Conservation (phyloP, 2,797 vertebrate genomes). For the Eleutherodactylus coqui region DNA sequence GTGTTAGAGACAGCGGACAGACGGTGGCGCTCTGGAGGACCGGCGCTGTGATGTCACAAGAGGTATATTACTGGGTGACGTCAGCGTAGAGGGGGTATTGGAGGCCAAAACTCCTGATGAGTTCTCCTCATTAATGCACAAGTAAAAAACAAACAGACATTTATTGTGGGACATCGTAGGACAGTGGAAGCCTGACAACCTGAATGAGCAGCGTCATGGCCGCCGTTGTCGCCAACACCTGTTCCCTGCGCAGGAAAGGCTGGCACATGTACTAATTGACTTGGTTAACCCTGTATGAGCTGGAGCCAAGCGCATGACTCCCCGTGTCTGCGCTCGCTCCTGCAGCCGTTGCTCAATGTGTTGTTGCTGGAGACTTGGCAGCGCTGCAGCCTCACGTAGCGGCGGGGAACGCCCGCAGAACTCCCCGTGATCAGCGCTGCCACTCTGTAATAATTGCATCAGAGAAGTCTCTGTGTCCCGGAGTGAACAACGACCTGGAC, state of each 20-base stretch:
- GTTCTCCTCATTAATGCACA: too few relatives aligned
- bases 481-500: not conserved
- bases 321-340: slow-evolving; percentile 54
- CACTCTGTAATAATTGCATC: slow-evolving; percentile 9
- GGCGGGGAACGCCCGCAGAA: slow-evolving; percentile 37
- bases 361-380: slow-evolving; percentile 55
- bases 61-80: too few relatives aligned
- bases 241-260: not conserved
- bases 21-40: too few relatives aligned
- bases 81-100: too few relatives aligned
- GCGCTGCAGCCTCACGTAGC: slow-evolving; percentile 24
- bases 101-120: too few relatives aligned
- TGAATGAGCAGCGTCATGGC: too few relatives aligned
- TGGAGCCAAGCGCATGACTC: slow-evolving; percentile 35
- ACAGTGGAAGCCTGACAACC: too few relatives aligned
- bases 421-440: slow-evolving; percentile 9
- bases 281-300: not conserved
- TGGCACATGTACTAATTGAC: not conserved
- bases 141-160: too few relatives aligned
- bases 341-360: slow-evolving; percentile 37
- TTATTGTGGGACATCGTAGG: too few relatives aligned
- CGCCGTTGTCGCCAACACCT: not conserved
- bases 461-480: not conserved
- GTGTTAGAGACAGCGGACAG: too few relatives aligned
- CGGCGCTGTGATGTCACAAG: too few relatives aligned